Evolutionary conservation across 1,140 invertebrate genomes (phyloP).

Genomic region (Pseudomyrmex flavicornis): DNA sequence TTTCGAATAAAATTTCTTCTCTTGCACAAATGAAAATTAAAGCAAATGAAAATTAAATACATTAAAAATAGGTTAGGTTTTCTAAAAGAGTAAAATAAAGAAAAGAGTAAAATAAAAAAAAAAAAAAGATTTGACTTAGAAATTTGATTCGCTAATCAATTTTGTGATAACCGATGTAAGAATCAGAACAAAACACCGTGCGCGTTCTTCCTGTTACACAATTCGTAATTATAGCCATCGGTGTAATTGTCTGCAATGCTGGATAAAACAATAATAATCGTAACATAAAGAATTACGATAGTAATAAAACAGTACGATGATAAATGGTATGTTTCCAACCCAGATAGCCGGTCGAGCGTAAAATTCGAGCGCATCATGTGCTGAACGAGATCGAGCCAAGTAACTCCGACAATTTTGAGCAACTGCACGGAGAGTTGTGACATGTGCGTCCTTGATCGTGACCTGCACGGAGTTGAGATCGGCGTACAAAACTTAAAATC

Average conservation of each 20-base stretch:
- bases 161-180: no score
- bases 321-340: slow-evolving; percentile 13
- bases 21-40: not conserved
- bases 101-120: no score
- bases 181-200: no score
- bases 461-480: slow-evolving; percentile 29
- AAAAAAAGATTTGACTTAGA: no score
- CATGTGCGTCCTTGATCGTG: slow-evolving; percentile 51
- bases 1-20: not conserved
- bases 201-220: not conserved
- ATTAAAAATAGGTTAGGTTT: slow-evolving; percentile 1
- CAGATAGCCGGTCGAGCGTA: slow-evolving; percentile 8
- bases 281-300: not conserved
- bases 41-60: not conserved
- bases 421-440: slow-evolving; percentile 13
- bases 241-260: not conserved
- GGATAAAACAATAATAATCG: not conserved
- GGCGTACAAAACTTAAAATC: slow-evolving; percentile 38
- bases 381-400: slow-evolving; percentile 48
- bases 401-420: slow-evolving; percentile 15
- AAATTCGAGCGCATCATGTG: slow-evolving; percentile 17
- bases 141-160: no score
- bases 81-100: not conserved
- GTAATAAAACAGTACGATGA: slow-evolving; percentile 1
- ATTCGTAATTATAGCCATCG: slow-evolving; percentile 8